Base-by-base conservation (phyloP, 2,113 vertebrate genomes). In the Macquaria australasica region DNA sequence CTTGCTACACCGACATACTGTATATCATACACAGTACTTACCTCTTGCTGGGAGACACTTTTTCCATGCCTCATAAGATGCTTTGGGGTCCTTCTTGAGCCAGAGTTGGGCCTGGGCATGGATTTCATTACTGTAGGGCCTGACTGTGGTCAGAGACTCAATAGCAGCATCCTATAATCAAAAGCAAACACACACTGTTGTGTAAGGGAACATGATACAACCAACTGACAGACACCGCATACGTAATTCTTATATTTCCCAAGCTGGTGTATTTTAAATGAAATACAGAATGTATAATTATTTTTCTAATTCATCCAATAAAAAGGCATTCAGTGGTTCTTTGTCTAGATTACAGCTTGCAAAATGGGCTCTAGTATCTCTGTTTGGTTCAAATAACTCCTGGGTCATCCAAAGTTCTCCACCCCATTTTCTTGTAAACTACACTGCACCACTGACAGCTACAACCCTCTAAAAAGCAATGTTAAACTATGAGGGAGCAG, bases 81-180 rank as follows among this genome's bases (percentile, higher is more conserved):
- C 98, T 91, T 99, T 99, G 63, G 97, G 97, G 70, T 99, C 98
- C 89, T 98, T 98, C 95, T 99, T 99, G 83, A 99, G 98, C 98
- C 98, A 99, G 62, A 98, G 97, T 82, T 99, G 98, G 81, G 98
- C 98, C 92, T 99, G 98, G 21, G 98, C 98, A 2, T 99, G 98
- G 89, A 99, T 98, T 95, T 99, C 98, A 50, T 99, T 99, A 94
- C 98, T 98, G 95, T 99, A 99, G 2, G 98, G 98, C 88, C 97
- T 98, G 69, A 99, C 97, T 16, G 98, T 99, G 76, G 98, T 99
- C 75, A 99, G 96, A 58, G 97, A 96, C 59, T 99, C 98, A 1
- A 97, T 94, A 1, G 98, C 97, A 87, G 97, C 94, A 87, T 99
- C 98, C 98, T 99, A 77, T 41, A 63, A 87, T 48, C 3, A 81